Base-by-base conservation (phyloP, 2,113 vertebrate species). In the Alces alces region DNA sequence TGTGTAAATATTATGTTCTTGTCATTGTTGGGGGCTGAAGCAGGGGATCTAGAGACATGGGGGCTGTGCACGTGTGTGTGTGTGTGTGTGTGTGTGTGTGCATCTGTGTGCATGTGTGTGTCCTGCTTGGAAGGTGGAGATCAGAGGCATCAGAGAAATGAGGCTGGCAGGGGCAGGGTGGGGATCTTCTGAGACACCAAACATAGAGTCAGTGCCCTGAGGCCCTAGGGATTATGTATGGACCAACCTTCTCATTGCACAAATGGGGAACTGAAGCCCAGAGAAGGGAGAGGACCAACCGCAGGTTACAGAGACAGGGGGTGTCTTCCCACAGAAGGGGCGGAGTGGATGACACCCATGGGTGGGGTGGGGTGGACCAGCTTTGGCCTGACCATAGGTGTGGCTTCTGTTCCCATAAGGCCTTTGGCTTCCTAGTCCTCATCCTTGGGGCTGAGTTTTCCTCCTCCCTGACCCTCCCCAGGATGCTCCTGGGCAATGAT, bases 251-350 rank as follows among this genome's bases (percentile, higher is more conserved):
- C 36, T 90, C 60, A 25, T 58, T 78, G 12, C 36, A 39, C 36
- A 52, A 19, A 39, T 47, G 58, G 61, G 23, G 76, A 98, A 95
- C 70, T 43, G 87, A 96, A 82, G 60, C 85, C 39, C 50, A 33
- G 33, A 21, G 52, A 70, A 70, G 13, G 45, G 23, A 45, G 1
- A 73, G 33, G 33, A 5, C n/a, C 66, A 15, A 11, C 13, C 1
- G 1, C 11, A 50, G 57, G 55, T 39, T 64, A 89, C 25, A 25
- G 64, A 91, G 47, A 36, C 64, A 28, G 70, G 2, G 7, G 27
- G 47, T 36, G 30, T 39, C 76, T 45, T 52, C 47, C 73, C 33
- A 12, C 1, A 55, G 76, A 23, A 57, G 36, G 39, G 30, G 25
- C 0, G 0, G 28, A 17, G 30, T 9, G 83, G 55, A 3, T 23